A percentile compares a stretch with the other conserved stretches of the same genome.
These are phyloP conservation scores for Apodemia duryi DNA, from an alignment of 2,888 invertebrate genomes.

Conservation along the genomic window DNA sequence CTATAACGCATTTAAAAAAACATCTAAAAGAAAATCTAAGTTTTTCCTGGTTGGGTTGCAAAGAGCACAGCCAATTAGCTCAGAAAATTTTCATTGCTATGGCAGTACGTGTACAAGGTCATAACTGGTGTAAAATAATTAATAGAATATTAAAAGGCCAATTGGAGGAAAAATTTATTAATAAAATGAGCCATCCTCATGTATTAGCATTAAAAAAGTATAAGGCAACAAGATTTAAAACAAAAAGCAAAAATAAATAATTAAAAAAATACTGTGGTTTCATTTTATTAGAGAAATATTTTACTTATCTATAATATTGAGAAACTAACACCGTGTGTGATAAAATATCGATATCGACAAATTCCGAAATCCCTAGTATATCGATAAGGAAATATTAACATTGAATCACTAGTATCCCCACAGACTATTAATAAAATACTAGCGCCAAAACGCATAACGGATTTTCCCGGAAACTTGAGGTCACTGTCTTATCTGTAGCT, in stretches of 20 bases:
- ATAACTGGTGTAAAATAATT: constrained; percentile 1
- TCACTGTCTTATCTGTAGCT: neutral
- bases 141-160: neutral
- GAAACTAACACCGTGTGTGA: no score
- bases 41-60: neutral
- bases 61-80: neutral
- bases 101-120: neutral
- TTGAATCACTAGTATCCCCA: neutral
- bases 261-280: neutral
- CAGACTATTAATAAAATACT: neutral
- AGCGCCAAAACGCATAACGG: constrained; percentile 4
- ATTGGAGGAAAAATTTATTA: neutral
- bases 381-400: neutral
- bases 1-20: neutral
- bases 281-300: neutral
- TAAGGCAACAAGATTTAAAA: neutral
- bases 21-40: neutral
- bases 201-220: neutral
- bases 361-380: neutral
- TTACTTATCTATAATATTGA: no score
- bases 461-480: neutral
- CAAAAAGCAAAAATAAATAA: neutral
- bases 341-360: neutral
- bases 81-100: neutral
- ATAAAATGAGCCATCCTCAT: neutral